phyloP scores from a whole-genome alignment of 2,888 invertebrate genomes.

The Leucozona laternaria region DNA sequence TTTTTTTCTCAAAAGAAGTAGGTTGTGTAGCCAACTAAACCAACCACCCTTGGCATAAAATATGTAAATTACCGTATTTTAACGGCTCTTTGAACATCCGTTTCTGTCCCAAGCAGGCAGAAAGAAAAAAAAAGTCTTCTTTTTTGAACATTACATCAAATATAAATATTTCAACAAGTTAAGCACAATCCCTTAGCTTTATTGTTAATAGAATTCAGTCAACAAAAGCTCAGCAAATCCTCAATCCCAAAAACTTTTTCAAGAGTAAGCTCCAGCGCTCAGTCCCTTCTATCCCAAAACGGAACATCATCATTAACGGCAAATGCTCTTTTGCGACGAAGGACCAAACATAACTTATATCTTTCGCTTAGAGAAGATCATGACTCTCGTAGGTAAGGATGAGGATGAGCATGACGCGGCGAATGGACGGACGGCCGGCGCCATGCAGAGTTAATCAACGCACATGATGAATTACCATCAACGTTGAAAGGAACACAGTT shows the following conservation, averaged over 20 bases:
- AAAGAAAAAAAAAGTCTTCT: not conserved
- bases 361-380: conserved; percentile 3
- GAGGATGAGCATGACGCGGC: conserved; percentile 9
- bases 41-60: conserved; percentile 45
- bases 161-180: conserved; percentile 62
- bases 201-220: conserved; percentile 64
- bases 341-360: conserved; percentile 19
- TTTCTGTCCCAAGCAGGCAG: not conserved
- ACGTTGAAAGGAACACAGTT: conserved; percentile 30
- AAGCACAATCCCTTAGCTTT: conserved; percentile 51
- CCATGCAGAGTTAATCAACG: conserved; percentile 44
- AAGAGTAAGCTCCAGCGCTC: conserved; percentile 11
- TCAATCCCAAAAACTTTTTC: conserved; percentile 13
- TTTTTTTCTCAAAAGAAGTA: not conserved
- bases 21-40: conserved; percentile 7
- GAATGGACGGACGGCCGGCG: conserved; percentile 22
- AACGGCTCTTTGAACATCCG: conserved; percentile 44
- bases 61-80: conserved; percentile 67
- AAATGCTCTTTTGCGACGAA: conserved; percentile 20
- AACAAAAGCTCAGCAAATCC: conserved; percentile 33
- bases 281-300: not conserved
- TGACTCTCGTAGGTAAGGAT: not conserved
- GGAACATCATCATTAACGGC: conserved; percentile 48
- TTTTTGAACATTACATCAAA: conserved; percentile 40
- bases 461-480: conserved; percentile 62